A percentile compares a stretch with the other conserved stretches of the same genome.
These are phyloP conservation scores for Xylota sylvarum DNA, from an alignment of 2,888 invertebrate species.

Conservation along the genomic window DNA sequence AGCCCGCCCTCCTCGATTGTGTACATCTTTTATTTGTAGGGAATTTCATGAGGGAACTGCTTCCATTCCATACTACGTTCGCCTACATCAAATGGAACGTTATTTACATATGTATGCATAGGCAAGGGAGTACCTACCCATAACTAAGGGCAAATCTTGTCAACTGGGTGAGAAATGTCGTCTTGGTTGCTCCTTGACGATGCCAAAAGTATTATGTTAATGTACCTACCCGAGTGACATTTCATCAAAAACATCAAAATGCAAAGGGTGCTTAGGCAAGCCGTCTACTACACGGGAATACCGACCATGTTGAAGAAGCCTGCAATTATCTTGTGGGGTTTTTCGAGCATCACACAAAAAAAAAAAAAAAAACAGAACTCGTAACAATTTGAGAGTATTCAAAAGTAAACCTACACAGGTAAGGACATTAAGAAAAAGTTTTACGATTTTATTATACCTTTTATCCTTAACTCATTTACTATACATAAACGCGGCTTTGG, in stretches of 20 bases:
- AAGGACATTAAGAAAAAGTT: not conserved
- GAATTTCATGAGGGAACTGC: constrained; percentile 30
- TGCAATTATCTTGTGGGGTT: constrained; percentile 64
- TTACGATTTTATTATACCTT: constrained; percentile 20
- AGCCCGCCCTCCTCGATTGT: constrained; percentile 32
- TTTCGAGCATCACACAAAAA: constrained; percentile 28
- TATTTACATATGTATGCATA: constrained; percentile 61
- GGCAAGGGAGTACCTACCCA: constrained; percentile 2
- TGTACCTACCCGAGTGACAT: constrained; percentile 57
- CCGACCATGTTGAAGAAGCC: constrained; percentile 15
- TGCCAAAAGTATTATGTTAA: constrained; percentile 62
- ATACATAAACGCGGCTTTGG: constrained; percentile 29
- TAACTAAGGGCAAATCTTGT: constrained; percentile 27
- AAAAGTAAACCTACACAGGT: constrained; percentile 16
- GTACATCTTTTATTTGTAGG: constrained; percentile 22
- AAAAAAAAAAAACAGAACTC: constrained; percentile 14
- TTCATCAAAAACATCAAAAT: constrained; percentile 62
- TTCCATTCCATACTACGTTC: not conserved
- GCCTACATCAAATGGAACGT: constrained; percentile 21
- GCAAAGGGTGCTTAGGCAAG: constrained; percentile 42
- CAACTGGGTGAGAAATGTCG: constrained; percentile 30
- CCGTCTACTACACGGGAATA: not conserved
- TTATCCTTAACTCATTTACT: constrained; percentile 33
- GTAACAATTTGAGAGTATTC: constrained; percentile 38
- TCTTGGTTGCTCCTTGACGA: constrained; percentile 43